Evolutionary conservation across 2,113 vertebrate genomes (phyloP), one percentile per base, ranked within the genome.

Genomic region (Hippocampus comes): DNA sequence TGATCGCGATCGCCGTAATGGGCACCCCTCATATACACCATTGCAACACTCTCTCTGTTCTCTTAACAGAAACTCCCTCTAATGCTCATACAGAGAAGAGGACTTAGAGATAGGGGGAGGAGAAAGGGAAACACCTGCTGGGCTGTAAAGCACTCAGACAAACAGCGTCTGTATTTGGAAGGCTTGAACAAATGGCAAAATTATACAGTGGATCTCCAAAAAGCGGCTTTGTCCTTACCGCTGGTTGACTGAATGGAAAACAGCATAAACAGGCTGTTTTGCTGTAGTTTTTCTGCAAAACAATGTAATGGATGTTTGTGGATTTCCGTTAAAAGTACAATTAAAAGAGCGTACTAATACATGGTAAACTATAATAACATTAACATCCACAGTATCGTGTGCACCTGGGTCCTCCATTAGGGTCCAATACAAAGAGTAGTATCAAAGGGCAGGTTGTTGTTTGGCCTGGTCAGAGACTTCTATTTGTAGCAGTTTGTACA

Each of bases 171-270:
- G 85, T 90, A 88, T 89, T 78, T 56, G 67, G 73, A 73, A 61
- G 84, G 86, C 84, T 86, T 84, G 60, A 86, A 89, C 87, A 88
- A 89, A 90, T 89, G 84, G 80, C 84, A 79, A 87, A 88, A 90
- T 89, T 88, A 90, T 90, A 90, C 89, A 89, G 88, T 88, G 78
- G 59, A 77, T 42, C 68, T 34, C 57, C 63, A 73, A 86, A 76
- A 60, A 17, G 63, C 49, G 72, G 75, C 78, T 56, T 78, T 56
- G 68, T 30, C 56, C 21, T 27, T 14, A 4, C 11, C n/a, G 18
- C 67, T 9, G 20, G 1, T 5, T 9, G 49, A 34, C 61, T 51
- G 2, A 74, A 15, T 23, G 53, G 46, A 73, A 60, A 66, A 66
- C 4, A 46, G 23, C 42, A 23, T 43, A 17, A 66, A 23, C 10